phyloP scores from a whole-genome alignment of 2,888 invertebrate genomes.

The Chrysolina haemoptera region DNA sequence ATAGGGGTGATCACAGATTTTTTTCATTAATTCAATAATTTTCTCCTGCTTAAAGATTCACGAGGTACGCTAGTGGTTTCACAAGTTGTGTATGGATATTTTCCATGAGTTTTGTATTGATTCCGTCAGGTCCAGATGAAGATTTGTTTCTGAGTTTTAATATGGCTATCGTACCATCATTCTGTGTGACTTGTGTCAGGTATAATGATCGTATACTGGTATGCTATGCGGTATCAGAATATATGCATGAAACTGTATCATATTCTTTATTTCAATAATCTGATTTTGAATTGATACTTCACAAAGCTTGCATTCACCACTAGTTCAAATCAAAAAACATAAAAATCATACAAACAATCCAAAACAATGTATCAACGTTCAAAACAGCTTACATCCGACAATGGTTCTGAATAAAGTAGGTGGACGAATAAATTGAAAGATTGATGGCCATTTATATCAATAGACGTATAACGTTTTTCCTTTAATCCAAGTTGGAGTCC shows the following conservation, averaged over 20 bases:
- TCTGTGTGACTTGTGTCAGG: not conserved
- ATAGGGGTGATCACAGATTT: not conserved
- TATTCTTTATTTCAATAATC: no score
- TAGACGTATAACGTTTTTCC: slow-evolving; percentile 22
- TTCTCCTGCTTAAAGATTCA: not conserved
- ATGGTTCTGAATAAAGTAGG: not conserved
- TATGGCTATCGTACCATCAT: not conserved
- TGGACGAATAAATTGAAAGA: slow-evolving; percentile 25
- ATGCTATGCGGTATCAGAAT: no score
- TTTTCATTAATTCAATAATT: not conserved
- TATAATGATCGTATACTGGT: no score
- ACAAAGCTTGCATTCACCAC: no score
- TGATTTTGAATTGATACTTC: no score
- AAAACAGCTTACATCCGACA: not conserved
- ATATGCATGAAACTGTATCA: no score
- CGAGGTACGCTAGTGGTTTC: not conserved
- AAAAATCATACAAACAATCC: no score
- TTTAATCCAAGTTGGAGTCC: slow-evolving; percentile 1
- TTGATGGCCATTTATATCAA: slow-evolving; percentile 36
- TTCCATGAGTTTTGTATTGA: not conserved
- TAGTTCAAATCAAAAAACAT: not conserved
- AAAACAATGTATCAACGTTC: not conserved
- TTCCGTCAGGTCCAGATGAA: not conserved
- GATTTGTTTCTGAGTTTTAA: not conserved
- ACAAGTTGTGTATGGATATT: no score